Base-by-base conservation (phyloP, 2,797 vertebrate genomes). In the Arctocebus calabarensis region DNA sequence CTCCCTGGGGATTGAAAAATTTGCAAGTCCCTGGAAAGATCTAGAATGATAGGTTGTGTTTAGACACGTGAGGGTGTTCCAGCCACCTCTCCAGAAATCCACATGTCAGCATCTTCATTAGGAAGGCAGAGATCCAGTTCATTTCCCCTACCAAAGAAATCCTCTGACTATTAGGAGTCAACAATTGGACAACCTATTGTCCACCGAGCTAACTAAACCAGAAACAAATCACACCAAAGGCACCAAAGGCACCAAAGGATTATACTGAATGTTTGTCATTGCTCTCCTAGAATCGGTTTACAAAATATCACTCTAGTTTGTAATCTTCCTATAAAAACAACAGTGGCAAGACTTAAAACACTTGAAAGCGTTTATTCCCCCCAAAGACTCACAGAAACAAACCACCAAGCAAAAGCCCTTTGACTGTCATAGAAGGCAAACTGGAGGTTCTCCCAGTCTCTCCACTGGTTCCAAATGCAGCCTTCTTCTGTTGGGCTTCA, bases 21-120 rank as follows among this genome's bases (percentile, higher is more conserved):
- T 2, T 27, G 0, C 7, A 12, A 0, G 4, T 32, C 55, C 34
- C 64, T 32, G 40, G 74, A 25, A 52, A 55, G 27, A 61, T 43
- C 0, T 14, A 0, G 20, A 20, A 59, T 40, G 27, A 27, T 16
- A 22, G 7, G 62, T 0, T 0, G 32, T 0, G 2, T 7, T 2
- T 6, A 62, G 34, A 45, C 59, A 37, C 79, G n/a, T 1, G 17
- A 45, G 22, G 45, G 17, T 9, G 29, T 68, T n/a, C 43, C 27
- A 5, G 34, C 22, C 34, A 23, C 82, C 1, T 57, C 13, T 48
- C 48, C 48, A 48, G 48, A 48, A 48, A 14, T 48, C 48, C 48
- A 48, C 12, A 48, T 13, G 3, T 48, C 48, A 48, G 48, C 48
- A 48, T 48, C 48, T 48, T 48, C 12, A 48, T 48, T 48, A 48